Percentiles rank a stretch among this genome's conserved stretches.
Evolutionary conservation across 2,113 vertebrate genomes (phyloP).

Genomic region (Colaptes auratus): DNA sequence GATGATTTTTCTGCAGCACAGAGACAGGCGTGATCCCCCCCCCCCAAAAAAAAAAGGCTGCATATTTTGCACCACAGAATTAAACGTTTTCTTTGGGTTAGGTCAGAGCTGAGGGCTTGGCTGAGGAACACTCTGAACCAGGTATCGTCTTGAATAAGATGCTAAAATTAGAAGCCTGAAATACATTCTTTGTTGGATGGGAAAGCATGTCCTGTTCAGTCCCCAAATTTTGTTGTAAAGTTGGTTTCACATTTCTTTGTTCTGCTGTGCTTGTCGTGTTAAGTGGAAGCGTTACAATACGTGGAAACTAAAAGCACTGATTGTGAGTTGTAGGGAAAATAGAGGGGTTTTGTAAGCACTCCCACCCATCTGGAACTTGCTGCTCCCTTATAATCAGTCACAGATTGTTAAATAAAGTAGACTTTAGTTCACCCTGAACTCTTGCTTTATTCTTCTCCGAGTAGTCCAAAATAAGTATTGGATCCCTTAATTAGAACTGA

Average conservation of each 20-base stretch:
- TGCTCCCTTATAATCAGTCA: constrained; percentile 67
- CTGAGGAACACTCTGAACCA: not conserved
- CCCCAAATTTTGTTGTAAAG: constrained; percentile 36
- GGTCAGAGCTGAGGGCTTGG: not conserved
- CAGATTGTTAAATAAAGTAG: constrained; percentile 64
- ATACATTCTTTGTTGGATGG: not conserved
- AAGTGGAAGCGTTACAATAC: constrained; percentile 30
- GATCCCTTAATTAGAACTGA: constrained; percentile 58
- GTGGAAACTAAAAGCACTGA: constrained; percentile 41
- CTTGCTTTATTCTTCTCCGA: constrained; percentile 40
- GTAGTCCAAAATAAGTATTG: constrained; percentile 50
- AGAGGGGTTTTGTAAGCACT: constrained; percentile 49
- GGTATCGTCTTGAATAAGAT: not conserved
- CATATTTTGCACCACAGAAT: not conserved
- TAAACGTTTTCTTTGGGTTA: not conserved
- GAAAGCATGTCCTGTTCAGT: constrained; percentile 4
- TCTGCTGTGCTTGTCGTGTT: not conserved
- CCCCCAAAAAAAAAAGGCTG: not conserved
- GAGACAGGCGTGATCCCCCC: not conserved
- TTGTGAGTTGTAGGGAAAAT: constrained; percentile 55
- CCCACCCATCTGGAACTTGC: constrained; percentile 68
- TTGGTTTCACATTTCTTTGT: constrained; percentile 37
- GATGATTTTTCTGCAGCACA: not conserved
- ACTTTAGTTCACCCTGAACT: constrained; percentile 45
- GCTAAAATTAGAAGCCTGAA: constrained; percentile 47